Conservation (phyloP, 1,140 invertebrate species). For the Drosophila saltans region DNA sequence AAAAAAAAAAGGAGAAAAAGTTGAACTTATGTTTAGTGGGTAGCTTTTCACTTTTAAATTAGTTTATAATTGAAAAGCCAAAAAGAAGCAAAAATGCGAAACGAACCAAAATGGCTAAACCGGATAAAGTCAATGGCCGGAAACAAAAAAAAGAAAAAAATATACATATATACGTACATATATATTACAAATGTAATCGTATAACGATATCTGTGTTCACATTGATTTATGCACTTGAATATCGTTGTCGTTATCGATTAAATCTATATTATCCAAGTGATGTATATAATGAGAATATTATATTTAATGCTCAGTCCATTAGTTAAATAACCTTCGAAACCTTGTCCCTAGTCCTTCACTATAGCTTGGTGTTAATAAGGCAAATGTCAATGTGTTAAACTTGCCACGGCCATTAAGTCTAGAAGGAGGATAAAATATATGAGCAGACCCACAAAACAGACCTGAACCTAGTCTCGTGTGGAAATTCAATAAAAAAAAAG, state of each 20-base stretch:
- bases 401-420: conserved; percentile 24
- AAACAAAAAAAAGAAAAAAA: conserved; percentile 7
- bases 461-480: conserved; percentile 52
- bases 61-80: conserved; percentile 60
- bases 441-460: conserved; percentile 18
- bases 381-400: conserved; percentile 68
- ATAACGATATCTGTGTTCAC: background rate
- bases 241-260: conserved; percentile 52
- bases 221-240: conserved; percentile 41
- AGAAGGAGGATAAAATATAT: background rate
- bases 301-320: conserved; percentile 65
- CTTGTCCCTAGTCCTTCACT: conserved; percentile 15
- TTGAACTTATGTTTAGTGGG: conserved; percentile 25
- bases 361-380: conserved; percentile 50
- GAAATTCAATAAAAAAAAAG: conserved; percentile 49
- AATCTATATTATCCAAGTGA: conserved; percentile 41
- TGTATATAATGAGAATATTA: conserved; percentile 68
- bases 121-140: conserved; percentile 31
- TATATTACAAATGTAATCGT: too few species aligned
- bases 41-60: conserved; percentile 51
- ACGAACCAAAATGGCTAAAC: background rate
- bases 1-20: conserved; percentile 6
- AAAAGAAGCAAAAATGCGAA: background rate
- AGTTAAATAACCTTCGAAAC: conserved; percentile 52
- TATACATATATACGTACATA: too few species aligned